Evolutionary conservation across 2,888 invertebrate species (phyloP).

Genomic region (Drosophila sordidula): DNA sequence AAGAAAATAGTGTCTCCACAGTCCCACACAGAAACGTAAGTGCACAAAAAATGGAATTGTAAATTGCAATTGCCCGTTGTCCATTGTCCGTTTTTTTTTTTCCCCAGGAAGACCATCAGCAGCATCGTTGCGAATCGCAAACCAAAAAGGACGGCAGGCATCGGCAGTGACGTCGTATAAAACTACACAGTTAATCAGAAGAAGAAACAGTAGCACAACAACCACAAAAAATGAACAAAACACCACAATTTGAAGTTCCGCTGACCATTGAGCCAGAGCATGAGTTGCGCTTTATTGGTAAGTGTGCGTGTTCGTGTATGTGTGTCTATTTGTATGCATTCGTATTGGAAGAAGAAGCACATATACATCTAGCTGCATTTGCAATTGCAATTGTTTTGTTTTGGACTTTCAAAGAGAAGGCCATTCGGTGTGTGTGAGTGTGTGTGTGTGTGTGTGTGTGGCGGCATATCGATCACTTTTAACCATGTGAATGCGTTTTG

Average conservation of each 20-base stretch:
- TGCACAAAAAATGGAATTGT: slow-evolving; percentile 13
- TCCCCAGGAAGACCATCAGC: slow-evolving; percentile 20
- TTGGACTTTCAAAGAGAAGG: slow-evolving; percentile 42
- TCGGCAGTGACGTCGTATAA: slow-evolving; percentile 14
- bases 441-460: slow-evolving; percentile 11
- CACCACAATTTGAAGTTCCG: slow-evolving; percentile 88
- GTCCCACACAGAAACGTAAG: slow-evolving; percentile 15
- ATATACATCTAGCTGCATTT: slow-evolving; percentile 10
- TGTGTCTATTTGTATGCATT: slow-evolving; percentile 24
- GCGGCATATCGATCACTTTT: slow-evolving; percentile 44
- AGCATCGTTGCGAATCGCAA: slow-evolving; percentile 24
- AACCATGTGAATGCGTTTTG: slow-evolving; percentile 42
- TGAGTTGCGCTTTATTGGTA: slow-evolving; percentile 96
- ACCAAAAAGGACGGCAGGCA: slow-evolving; percentile 8
- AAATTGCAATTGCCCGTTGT: slow-evolving; percentile 18
- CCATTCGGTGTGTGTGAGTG: slow-evolving; percentile 5
- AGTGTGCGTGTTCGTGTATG: slow-evolving; percentile 82
- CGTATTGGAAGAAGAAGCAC: slow-evolving; percentile 15
- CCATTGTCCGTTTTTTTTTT: slow-evolving; percentile 15
- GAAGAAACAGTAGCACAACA: slow-evolving; percentile 18
- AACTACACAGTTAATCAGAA: slow-evolving; percentile 28
- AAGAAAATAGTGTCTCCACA: background rate
- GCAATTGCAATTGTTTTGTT: slow-evolving; percentile 45
- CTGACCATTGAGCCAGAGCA: slow-evolving; percentile 94
- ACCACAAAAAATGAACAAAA: slow-evolving; percentile 41